Conservation (phyloP, 2,888 invertebrate genomes). For the Notodonta ziczac region DNA sequence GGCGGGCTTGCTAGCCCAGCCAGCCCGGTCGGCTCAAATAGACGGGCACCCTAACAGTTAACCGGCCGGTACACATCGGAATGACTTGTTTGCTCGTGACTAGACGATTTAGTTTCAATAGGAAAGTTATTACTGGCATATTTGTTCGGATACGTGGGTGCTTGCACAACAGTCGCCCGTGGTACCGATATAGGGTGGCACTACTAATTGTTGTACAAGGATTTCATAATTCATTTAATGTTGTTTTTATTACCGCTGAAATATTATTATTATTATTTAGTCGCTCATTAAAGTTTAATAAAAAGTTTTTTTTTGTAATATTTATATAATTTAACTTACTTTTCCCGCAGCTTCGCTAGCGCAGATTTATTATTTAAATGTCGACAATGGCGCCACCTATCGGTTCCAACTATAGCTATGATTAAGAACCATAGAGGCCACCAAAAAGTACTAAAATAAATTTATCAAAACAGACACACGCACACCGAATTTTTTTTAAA, state of each 20-base stretch:
- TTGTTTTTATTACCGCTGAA: neutral
- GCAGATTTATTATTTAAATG: too few species aligned
- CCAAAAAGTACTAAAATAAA: too few species aligned
- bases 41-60: slow-evolving; percentile 14
- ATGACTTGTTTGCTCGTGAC: slow-evolving; percentile 72
- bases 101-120: slow-evolving; percentile 78
- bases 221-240: neutral
- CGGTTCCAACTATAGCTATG: too few species aligned
- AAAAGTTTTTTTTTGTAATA: neutral
- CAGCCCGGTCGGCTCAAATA: too few species aligned
- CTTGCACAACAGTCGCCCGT: slow-evolving; percentile 73
- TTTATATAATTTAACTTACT: neutral
- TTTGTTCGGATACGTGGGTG: slow-evolving; percentile 80
- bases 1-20: too few species aligned
- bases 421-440: too few species aligned
- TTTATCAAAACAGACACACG: too few species aligned
- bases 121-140: slow-evolving; percentile 78
- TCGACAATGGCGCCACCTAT: too few species aligned
- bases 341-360: too few species aligned
- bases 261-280: neutral
- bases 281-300: neutral
- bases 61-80: slow-evolving; percentile 40
- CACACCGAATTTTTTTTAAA: too few species aligned
- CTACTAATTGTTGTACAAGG: slow-evolving; percentile 19
- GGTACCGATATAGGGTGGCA: slow-evolving; percentile 43